Conservation (phyloP, 2,113 vertebrate species). For the Leptobrachium leishanense region DNA sequence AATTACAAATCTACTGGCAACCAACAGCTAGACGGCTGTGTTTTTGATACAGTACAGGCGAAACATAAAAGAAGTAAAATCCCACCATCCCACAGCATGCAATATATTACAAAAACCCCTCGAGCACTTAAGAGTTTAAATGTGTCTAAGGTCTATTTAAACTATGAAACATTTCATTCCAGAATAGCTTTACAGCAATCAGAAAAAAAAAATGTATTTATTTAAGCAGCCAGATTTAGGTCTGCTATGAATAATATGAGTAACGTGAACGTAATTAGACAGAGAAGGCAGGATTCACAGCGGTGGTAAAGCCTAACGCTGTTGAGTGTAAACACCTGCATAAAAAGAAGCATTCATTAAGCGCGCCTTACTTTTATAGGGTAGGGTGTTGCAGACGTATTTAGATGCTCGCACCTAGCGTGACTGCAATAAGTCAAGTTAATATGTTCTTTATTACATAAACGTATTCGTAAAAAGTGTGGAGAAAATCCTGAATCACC, state of each 20-base stretch:
- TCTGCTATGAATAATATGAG: conserved; percentile 39
- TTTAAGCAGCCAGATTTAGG: conserved; percentile 29
- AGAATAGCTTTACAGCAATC: conserved; percentile 24
- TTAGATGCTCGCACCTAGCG: conserved; percentile 8
- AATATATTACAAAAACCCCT: conserved; percentile 31
- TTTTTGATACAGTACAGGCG: conserved; percentile 19
- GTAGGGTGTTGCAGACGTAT: not conserved
- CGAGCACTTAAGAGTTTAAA: conserved; percentile 7
- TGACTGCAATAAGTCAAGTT: conserved; percentile 18
- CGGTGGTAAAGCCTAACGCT: not conserved
- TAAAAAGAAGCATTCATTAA: conserved; percentile 38
- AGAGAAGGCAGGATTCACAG: conserved; percentile 37
- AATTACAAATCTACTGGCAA: conserved; percentile 20
- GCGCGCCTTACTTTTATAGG: not conserved
- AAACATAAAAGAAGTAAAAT: conserved; percentile 24
- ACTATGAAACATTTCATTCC: conserved; percentile 31
- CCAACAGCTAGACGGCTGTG: not conserved
- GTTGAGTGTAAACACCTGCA: conserved; percentile 43
- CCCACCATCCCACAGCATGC: conserved; percentile 5
- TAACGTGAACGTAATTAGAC: conserved; percentile 40
- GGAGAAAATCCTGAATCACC: conserved; percentile 43
- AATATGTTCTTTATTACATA: conserved; percentile 36
- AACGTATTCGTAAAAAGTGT: conserved; percentile 45
- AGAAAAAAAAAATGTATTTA: conserved; percentile 35
- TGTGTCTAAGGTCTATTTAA: conserved; percentile 32